Conservation (phyloP, 2,113 vertebrate genomes). For the Eretmodus cyanostictus region DNA sequence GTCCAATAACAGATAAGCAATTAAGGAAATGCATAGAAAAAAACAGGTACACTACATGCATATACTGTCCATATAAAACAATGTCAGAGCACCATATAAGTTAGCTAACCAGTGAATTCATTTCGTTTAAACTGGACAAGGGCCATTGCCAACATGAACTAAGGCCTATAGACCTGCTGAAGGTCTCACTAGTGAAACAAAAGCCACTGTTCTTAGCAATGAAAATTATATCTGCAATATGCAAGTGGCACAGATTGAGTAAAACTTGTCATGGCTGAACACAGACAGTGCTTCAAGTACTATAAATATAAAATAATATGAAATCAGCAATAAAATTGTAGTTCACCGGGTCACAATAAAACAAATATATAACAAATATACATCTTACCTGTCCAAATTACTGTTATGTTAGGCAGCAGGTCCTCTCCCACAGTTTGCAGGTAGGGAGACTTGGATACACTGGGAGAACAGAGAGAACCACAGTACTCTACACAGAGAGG, state of each 20-base stretch:
- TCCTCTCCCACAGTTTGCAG: constrained; percentile 77
- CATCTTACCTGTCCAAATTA: constrained; percentile 83
- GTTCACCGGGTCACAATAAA: background rate
- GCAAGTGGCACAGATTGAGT: background rate
- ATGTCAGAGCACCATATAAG: background rate
- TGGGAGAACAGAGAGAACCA: constrained; percentile 79
- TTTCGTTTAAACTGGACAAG: accelerated
- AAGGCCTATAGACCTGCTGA: background rate
- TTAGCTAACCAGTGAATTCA: accelerated
- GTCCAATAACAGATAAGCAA: background rate
- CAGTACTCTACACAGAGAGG: constrained; percentile 72
- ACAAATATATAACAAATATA: background rate
- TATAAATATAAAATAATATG: background rate
- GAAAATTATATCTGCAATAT: background rate
- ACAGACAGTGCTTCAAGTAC: background rate
- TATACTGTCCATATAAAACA: background rate
- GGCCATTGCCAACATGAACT: accelerated
- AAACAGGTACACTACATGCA: background rate
- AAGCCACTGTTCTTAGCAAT: accelerated
- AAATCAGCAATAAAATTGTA: background rate
- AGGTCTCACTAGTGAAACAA: background rate
- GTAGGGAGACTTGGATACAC: constrained; percentile 77
- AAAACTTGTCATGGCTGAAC: background rate
- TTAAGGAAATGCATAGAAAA: background rate
- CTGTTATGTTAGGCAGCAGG: constrained; percentile 72